Base-by-base conservation (phyloP, 2,797 vertebrate genomes). In the Sebastes matsubarae region DNA sequence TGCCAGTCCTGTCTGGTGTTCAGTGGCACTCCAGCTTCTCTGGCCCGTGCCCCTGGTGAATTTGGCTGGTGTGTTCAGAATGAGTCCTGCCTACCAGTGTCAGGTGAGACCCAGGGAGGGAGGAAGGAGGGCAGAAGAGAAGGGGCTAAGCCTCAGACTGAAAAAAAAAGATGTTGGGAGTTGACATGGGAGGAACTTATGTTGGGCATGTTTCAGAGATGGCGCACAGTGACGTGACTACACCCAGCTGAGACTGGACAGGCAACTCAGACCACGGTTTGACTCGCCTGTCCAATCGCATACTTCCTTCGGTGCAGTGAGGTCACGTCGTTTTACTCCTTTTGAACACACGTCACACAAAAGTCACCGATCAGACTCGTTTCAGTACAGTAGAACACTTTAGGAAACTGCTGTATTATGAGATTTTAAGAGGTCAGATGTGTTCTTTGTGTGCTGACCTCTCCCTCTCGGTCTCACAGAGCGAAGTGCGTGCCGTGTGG, bases 41-140 rank as follows among this genome's bases (percentile, higher is more conserved):
- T 97, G 61, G 96, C 96, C 3, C 96, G 94, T 20, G 95, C 97
- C 22, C 96, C 97, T 0, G 97, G 96, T 1, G 95, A 97, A 88
- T 96, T 98, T 66, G 97, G 97, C 71, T 98, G 97, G 98, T 99
- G 98, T 80, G 98, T 98, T 83, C 97, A 99, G 93, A 98, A 98
- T 3, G 97, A 97, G 83, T 97, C 97, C 89, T 99, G 98, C 94
- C 95, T 98, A 32, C 97, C 97, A 2, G 92, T 96, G 72, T 96
- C 96, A 91, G 97, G 97, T 99, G 95, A 97, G 96, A 90, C 82
- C 72, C 82, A 89, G 79, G 84, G 84, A 93, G 80, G 86, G 88
- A 91, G 89, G 86, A 93, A 91, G 85, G 92, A 92, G 86, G 88
- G 78, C 67, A 73, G 59, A 80, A 54, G 69, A 80, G 71, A 89